Base-by-base conservation (phyloP, 2,888 invertebrate species). In the Escarpia spicata region DNA sequence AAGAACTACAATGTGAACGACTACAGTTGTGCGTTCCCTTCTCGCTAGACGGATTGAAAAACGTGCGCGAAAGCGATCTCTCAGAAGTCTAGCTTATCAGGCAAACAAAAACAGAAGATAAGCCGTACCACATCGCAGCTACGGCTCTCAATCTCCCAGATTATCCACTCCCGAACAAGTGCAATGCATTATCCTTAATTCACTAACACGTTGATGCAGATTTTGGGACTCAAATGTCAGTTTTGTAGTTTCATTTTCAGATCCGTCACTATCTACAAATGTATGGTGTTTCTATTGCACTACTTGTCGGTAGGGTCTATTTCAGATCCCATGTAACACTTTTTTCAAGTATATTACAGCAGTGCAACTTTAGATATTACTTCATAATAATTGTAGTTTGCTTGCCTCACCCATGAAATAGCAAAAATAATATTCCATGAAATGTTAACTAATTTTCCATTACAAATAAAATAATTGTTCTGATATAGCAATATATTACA, bases 101-200 rank as follows among this genome's bases (percentile, higher is more conserved):
- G n/a, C 75, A 26, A 75, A 75, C 75, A 75, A 75, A n/a, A 26
- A 6, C 6, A 75, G 75, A 75, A 15, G 75, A 75, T 75, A 75
- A 75, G 75, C 75, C 75, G 75, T 15, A 3, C 75, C 75, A 75
- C 26, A 75, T 19, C 19, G 75, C 26, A 15, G 75, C 75, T 26
- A 15, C 75, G 75, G 75, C 75, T 26, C 19, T 75, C 75, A 75
- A 75, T 75, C 75, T 75, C 75, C 19, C 19, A 75, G 75, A 75
- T 75, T 75, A 75, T 75, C 75, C 75, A n/a, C 75, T 75, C 15
- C 75, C 75, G 75, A n/a, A 75, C 75, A 75, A 75, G 75, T 1
- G 75, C 75, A 75, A 75, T 75, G 75, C 75, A 75, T 75, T 75
- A 75, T n/a, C 75, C 75, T 75, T 75, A 75, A 75, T 75, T 26